These are phyloP conservation scores for Endomychus coccineus DNA, from an alignment of 2,888 invertebrate genomes.

Conservation along the genomic window DNA sequence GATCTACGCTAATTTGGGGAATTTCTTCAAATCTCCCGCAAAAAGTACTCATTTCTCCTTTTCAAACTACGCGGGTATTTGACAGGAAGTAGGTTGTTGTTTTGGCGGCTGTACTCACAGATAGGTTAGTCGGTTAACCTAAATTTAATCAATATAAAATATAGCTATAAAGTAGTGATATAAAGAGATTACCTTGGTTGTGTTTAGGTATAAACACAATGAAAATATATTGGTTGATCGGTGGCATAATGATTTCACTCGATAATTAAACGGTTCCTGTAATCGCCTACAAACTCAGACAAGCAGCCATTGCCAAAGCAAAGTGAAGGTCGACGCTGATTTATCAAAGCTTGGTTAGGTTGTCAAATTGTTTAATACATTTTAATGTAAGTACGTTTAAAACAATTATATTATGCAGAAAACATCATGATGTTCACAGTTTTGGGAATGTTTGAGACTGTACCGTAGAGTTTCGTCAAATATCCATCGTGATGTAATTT, in stretches of 20 bases:
- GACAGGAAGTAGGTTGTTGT: constrained; percentile 31
- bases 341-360: constrained; percentile 44
- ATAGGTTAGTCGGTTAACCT: constrained; percentile 43
- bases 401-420: too few relatives aligned
- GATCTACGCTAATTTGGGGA: constrained; percentile 55
- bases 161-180: too few relatives aligned
- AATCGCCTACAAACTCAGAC: constrained; percentile 15
- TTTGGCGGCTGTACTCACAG: constrained; percentile 34
- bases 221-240: too few relatives aligned
- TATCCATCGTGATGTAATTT: constrained; percentile 35
- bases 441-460: too few relatives aligned
- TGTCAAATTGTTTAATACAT: constrained; percentile 36
- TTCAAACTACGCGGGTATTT: background rate
- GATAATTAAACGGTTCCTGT: too few relatives aligned
- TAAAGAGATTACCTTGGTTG: too few relatives aligned
- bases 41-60: constrained; percentile 52
- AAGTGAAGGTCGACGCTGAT: constrained; percentile 39
- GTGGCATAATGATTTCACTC: too few relatives aligned
- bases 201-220: too few relatives aligned
- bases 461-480: too few relatives aligned
- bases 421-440: too few relatives aligned
- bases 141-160: constrained; percentile 28
- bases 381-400: constrained; percentile 38
- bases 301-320: constrained; percentile 37
- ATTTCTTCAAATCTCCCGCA: constrained; percentile 53